Evolutionary conservation across 2,888 invertebrate species (phyloP).

Genomic region (Pinctada fucata): DNA sequence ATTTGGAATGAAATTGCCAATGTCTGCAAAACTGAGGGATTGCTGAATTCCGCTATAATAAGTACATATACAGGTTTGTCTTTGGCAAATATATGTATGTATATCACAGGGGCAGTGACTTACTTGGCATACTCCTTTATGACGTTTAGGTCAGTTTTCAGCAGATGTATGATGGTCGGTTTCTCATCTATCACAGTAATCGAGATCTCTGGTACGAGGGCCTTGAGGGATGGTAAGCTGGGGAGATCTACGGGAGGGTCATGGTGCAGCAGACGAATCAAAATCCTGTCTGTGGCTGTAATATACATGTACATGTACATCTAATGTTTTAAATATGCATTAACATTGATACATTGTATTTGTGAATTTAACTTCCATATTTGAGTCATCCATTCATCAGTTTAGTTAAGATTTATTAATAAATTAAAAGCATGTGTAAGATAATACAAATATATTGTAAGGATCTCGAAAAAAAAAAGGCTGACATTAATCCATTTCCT

Average conservation of each 20-base stretch:
- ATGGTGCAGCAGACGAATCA: conserved; percentile 76
- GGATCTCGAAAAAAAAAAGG: no score
- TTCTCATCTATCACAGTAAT: conserved; percentile 72
- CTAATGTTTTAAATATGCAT: background rate
- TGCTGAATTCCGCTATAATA: no score
- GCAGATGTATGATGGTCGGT: conserved; percentile 76
- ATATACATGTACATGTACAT: conserved; percentile 14
- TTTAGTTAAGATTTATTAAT: no score
- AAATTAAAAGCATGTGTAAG: no score
- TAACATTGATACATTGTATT: background rate
- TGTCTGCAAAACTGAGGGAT: no score
- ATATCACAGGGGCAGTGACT: background rate
- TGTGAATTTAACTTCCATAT: no score
- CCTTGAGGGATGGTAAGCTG: conserved; percentile 77
- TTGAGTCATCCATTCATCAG: no score
- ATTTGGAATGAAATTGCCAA: no score
- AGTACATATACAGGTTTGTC: no score
- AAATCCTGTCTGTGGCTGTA: conserved; percentile 65
- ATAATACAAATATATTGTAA: no score
- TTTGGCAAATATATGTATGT: no score
- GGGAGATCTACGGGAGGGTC: conserved; percentile 83
- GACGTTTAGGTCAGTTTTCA: conserved; percentile 78
- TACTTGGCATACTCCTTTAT: conserved; percentile 77
- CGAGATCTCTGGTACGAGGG: conserved; percentile 78
- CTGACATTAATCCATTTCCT: no score